Conservation (phyloP, 2,888 invertebrate species). For the Biston stratarius region DNA sequence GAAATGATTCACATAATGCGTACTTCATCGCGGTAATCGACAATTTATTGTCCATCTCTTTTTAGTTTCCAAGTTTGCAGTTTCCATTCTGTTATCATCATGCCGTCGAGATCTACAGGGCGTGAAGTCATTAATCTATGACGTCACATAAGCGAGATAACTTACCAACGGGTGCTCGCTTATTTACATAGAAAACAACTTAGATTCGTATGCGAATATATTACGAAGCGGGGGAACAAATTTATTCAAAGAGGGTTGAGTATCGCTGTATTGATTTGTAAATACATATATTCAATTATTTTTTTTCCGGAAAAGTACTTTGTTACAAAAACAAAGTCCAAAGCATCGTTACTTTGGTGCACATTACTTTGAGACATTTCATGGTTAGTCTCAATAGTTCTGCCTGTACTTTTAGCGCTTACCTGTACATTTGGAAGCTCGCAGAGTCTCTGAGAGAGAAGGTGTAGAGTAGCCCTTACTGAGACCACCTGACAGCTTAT, state of each 20-base stretch:
- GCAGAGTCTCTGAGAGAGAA: conserved; percentile 77
- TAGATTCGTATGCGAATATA: conserved; percentile 53
- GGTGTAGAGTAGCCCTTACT: conserved; percentile 78
- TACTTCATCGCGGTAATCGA: not conserved
- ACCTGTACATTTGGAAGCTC: conserved; percentile 82
- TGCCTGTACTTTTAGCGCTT: conserved; percentile 41
- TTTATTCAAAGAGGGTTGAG: conserved; percentile 32
- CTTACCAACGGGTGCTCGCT: conserved; percentile 48
- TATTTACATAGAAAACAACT: conserved; percentile 60
- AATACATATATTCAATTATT: conserved; percentile 12
- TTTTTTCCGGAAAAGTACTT: not conserved
- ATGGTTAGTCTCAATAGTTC: too few species aligned
- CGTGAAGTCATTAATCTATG: conserved; percentile 67
- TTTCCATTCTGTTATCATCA: not conserved
- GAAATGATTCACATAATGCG: not conserved
- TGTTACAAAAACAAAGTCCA: too few species aligned
- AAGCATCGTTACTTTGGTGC: too few species aligned
- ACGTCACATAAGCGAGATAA: conserved; percentile 63
- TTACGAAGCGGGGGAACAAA: conserved; percentile 44
- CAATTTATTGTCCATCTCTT: too few species aligned
- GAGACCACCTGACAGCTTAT: conserved; percentile 74
- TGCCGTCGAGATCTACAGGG: conserved; percentile 39
- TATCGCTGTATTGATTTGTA: conserved; percentile 22
- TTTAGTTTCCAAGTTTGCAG: not conserved
- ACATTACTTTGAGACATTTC: too few species aligned